These are phyloP conservation scores for Porites lobata DNA, from an alignment of 92 coral and sea anemone species.

Conservation along the genomic window DNA sequence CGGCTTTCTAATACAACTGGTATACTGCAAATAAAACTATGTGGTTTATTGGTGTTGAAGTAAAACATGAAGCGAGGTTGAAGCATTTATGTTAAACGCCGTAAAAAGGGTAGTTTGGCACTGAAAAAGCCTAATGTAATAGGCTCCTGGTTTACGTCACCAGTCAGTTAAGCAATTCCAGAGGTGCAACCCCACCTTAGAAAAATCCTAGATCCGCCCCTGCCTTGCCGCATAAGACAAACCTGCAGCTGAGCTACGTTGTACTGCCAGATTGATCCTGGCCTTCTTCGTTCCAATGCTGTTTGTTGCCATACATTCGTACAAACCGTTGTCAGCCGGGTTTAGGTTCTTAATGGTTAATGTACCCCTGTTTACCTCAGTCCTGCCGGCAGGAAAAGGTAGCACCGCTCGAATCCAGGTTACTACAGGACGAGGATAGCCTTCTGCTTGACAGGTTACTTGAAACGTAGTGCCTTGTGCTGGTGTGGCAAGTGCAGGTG, in stretches of 20 bases:
- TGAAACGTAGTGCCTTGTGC: neutral
- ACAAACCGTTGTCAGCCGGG: conserved; percentile 24
- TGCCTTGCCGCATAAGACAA: too few species aligned
- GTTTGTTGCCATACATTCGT: conserved; percentile 24
- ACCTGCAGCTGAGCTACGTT: neutral
- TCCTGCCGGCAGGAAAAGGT: conserved; percentile 9
- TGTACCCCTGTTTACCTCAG: neutral
- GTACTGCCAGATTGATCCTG: conserved; percentile 8
- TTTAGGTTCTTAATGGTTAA: conserved; percentile 9
- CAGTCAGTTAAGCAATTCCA: too few species aligned
- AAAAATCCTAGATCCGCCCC: too few species aligned
- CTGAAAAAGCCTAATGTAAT: too few species aligned
- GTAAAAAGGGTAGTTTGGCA: too few species aligned
- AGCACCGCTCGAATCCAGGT: conserved; percentile 1
- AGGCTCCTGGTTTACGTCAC: too few species aligned
- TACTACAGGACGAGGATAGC: conserved; percentile 12
- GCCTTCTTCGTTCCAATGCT: conserved; percentile 16
- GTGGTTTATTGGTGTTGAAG: too few species aligned
- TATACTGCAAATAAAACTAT: too few species aligned
- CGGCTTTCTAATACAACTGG: too few species aligned
- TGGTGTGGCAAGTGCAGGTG: neutral
- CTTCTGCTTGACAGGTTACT: conserved; percentile 9
- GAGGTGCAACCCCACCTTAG: too few species aligned
- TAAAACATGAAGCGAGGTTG: too few species aligned
- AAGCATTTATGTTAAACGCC: too few species aligned